These are phyloP conservation scores for Thermophis baileyi DNA, from an alignment of 2,113 vertebrate species.

Conservation along the genomic window DNA sequence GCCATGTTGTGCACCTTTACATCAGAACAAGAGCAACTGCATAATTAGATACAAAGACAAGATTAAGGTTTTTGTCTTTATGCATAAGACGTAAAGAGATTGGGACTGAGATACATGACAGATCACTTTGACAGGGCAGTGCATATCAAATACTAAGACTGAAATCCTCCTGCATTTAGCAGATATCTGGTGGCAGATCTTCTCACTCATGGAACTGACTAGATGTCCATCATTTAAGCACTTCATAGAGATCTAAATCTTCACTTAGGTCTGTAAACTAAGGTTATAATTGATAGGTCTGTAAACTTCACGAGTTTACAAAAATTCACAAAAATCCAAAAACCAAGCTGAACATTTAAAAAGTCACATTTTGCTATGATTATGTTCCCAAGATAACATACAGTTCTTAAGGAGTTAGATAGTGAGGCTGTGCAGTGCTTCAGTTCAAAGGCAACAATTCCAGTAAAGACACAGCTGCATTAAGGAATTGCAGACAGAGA, in stretches of 20 bases:
- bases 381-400: not conserved
- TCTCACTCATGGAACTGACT: not conserved
- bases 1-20: not conserved
- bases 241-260: not conserved
- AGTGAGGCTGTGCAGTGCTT: not conserved
- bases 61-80: not conserved
- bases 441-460: not conserved
- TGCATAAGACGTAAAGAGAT: not conserved
- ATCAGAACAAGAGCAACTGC: not conserved
- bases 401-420: not conserved
- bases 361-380: not conserved
- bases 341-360: not conserved
- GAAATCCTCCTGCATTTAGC: not conserved
- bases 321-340: not conserved
- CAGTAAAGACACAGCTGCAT: not conserved
- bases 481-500: not conserved
- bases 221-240: not conserved
- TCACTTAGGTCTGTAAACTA: not conserved
- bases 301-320: no score
- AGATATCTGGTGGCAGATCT: not conserved
- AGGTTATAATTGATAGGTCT: not conserved
- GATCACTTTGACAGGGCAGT: not conserved
- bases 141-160: not conserved
- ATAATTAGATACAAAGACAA: not conserved
- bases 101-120: not conserved